Conservation (phyloP, 2,888 invertebrate species). For the Pristionchus japonicus region DNA sequence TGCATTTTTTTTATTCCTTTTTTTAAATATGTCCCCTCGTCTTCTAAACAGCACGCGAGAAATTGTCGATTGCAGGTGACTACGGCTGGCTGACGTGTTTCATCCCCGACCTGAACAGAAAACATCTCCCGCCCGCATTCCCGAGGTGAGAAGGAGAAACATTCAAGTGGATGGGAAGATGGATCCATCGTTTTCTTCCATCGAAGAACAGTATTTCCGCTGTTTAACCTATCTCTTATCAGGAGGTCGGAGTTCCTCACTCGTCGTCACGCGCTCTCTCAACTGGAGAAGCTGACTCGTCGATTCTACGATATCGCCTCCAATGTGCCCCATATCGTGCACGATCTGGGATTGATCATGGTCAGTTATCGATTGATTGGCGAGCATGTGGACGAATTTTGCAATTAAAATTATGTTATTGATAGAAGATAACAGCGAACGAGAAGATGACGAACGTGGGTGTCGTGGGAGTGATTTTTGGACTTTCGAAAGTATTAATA, state of each 20-base stretch:
- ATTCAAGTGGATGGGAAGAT: too few species aligned
- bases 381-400: not conserved
- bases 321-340: not conserved
- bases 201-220: too few species aligned
- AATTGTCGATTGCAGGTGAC: conserved; percentile 50
- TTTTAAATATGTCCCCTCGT: too few species aligned
- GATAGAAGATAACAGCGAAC: too few species aligned
- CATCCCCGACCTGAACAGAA: conserved; percentile 94
- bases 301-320: conserved; percentile 27
- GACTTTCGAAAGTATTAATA: too few species aligned
- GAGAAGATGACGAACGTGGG: too few species aligned
- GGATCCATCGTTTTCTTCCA: too few species aligned
- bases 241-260: conserved; percentile 39
- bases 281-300: conserved; percentile 20
- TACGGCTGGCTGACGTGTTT: conserved; percentile 83
- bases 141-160: too few species aligned
- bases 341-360: not conserved
- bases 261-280: not conserved
- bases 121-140: conserved; percentile 96
- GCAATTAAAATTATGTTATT: too few species aligned
- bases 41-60: not conserved
- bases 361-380: not conserved
- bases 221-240: not conserved
- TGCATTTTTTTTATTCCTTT: too few species aligned
- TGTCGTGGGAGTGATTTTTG: too few species aligned